These are phyloP conservation scores for Oxyscelio sp. DNA, from an alignment of 2,888 invertebrate species.

Conservation along the genomic window DNA sequence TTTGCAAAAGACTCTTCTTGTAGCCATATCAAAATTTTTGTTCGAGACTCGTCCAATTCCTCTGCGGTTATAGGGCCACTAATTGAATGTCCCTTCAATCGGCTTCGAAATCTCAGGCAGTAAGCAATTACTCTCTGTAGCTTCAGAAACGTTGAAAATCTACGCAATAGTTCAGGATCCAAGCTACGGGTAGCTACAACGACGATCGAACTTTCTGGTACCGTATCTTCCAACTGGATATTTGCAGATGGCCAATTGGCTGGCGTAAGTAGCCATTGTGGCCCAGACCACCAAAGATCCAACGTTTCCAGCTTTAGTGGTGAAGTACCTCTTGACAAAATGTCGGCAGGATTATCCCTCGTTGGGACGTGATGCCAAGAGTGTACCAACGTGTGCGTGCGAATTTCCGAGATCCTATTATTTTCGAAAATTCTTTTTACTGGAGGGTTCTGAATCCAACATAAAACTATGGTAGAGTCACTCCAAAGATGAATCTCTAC, in stretches of 20 bases:
- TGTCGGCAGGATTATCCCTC: background rate
- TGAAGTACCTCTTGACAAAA: background rate
- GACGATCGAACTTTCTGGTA: background rate
- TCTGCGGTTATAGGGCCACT: background rate
- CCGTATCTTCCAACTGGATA: background rate
- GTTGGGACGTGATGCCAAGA: constrained; percentile 14
- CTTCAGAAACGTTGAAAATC: background rate
- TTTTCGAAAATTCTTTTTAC: background rate
- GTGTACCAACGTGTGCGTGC: background rate
- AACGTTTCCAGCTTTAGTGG: background rate
- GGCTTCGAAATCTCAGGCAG: background rate
- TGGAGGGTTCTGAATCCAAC: constrained; percentile 31
- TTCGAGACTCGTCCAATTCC: background rate
- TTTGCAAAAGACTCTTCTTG: too few relatives aligned
- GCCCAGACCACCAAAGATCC: background rate
- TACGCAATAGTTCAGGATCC: background rate
- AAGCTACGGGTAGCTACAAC: background rate
- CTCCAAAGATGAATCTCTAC: constrained; percentile 29
- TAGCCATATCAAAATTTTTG: background rate
- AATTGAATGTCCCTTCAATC: background rate
- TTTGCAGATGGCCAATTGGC: background rate
- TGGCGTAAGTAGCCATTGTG: background rate
- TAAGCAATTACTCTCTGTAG: constrained; percentile 12
- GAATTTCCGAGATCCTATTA: constrained; percentile 12
- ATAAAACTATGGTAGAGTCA: constrained; percentile 34